Evolutionary conservation across 2,113 vertebrate genomes (phyloP).

Genomic region (Vulpes lagopus): DNA sequence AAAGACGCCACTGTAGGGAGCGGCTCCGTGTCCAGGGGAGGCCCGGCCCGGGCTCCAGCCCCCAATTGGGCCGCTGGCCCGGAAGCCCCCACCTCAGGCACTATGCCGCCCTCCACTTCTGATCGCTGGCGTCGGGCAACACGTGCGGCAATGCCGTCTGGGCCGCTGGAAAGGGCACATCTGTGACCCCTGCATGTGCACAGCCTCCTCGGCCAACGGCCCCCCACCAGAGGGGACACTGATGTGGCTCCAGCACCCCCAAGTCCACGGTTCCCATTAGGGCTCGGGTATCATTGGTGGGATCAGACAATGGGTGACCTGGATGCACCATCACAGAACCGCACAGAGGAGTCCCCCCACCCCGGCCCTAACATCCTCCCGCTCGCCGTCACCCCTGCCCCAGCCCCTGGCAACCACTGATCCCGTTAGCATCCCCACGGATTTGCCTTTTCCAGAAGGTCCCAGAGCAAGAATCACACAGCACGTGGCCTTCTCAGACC

Average conservation of each 20-base stretch:
- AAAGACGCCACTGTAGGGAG: neutral
- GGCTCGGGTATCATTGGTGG: neutral
- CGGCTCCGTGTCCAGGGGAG: neutral
- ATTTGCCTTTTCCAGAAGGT: neutral
- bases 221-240: rapidly evolving
- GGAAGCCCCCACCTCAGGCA: neutral
- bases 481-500: too few relatives aligned
- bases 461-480: rapidly evolving
- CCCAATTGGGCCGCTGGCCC: rapidly evolving
- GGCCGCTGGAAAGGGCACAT: neutral
- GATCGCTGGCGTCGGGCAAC: neutral
- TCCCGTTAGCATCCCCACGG: neutral
- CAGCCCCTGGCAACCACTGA: rapidly evolving
- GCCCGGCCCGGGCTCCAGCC: neutral
- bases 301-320: neutral
- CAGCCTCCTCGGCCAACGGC: rapidly evolving
- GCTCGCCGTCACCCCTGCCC: too few relatives aligned
- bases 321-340: neutral
- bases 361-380: neutral
- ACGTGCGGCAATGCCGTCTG: neutral
- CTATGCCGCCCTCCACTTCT: neutral
- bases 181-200: neutral
- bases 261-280: neutral
- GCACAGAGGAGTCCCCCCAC: rapidly evolving
- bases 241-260: too few relatives aligned